phyloP scores from a whole-genome alignment of 2,797 vertebrate species.

The Melanotaenia boesemani region DNA sequence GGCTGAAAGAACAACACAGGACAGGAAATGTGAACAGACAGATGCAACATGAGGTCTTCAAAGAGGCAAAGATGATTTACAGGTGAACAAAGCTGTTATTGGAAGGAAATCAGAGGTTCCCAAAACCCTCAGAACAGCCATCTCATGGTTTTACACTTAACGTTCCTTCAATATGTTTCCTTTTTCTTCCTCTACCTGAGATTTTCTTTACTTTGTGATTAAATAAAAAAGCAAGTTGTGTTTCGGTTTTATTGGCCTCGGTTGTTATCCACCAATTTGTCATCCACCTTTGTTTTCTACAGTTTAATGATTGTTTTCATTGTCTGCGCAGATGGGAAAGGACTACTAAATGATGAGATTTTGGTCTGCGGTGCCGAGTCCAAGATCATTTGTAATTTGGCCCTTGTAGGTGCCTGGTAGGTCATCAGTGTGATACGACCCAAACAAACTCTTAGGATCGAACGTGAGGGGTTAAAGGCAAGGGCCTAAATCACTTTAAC shows the following conservation, averaged over 20 bases:
- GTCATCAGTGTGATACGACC: slow-evolving; percentile 29
- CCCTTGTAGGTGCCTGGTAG: slow-evolving; percentile 23
- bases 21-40: slow-evolving; percentile 25
- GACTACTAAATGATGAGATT: not conserved
- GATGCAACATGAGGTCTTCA: slow-evolving; percentile 4
- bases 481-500: not conserved
- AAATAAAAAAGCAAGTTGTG: slow-evolving; percentile 13
- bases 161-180: slow-evolving; percentile 16
- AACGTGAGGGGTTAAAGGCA: no score
- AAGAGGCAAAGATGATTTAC: slow-evolving; percentile 55
- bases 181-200: not conserved
- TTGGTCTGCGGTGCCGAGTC: slow-evolving; percentile 10
- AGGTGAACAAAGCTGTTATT: slow-evolving; percentile 39
- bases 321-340: not conserved
- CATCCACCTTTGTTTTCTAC: slow-evolving; percentile 37
- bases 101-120: slow-evolving; percentile 19
- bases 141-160: slow-evolving; percentile 58
- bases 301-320: slow-evolving; percentile 14
- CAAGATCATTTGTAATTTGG: slow-evolving; percentile 24
- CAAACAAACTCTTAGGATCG: slow-evolving; percentile 17
- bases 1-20: slow-evolving; percentile 38
- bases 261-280: slow-evolving; percentile 66
- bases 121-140: slow-evolving; percentile 57
- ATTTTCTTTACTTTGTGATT: no score
- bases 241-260: slow-evolving; percentile 43